A percentile compares a stretch with the other conserved stretches of the same genome.
These are phyloP conservation scores for Cygnus atratus DNA, from an alignment of 2,113 vertebrate species.

Conservation along the genomic window DNA sequence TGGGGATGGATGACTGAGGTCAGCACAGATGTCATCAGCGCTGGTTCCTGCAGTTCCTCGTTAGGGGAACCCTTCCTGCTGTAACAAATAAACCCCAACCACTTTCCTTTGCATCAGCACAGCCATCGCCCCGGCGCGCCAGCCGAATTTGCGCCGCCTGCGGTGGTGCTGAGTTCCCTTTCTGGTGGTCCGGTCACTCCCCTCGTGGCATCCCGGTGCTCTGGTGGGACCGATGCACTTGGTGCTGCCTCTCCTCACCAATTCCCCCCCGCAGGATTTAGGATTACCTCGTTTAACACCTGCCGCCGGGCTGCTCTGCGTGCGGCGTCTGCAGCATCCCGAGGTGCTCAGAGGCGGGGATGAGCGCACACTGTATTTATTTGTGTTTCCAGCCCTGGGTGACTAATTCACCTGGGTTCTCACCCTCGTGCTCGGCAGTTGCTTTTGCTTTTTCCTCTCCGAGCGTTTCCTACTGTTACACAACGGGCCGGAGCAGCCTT, in stretches of 20 bases:
- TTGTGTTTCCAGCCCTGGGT: not conserved
- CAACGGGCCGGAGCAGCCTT: not conserved
- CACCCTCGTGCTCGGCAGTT: not conserved
- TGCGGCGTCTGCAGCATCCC: not conserved
- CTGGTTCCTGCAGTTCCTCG: not conserved
- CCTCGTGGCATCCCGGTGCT: not conserved
- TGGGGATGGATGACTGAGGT: not conserved
- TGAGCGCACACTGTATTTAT: not conserved
- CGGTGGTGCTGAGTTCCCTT: not conserved
- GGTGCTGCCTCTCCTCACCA: not conserved
- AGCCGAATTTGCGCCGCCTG: not conserved
- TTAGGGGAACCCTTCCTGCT: not conserved
- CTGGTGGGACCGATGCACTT: not conserved
- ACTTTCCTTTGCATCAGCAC: not conserved
- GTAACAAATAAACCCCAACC: not conserved
- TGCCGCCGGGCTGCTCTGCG: fast-evolving
- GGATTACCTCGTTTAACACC: not conserved
- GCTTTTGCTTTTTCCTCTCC: not conserved
- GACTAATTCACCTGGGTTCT: not conserved
- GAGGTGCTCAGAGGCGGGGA: not conserved
- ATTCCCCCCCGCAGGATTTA: not conserved
- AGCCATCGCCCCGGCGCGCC: not conserved
- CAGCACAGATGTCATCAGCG: not conserved
- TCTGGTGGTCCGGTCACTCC: not conserved
- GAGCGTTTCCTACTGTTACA: not conserved